Conservation (phyloP, 2,888 invertebrate genomes). For the Timema cristinae region DNA sequence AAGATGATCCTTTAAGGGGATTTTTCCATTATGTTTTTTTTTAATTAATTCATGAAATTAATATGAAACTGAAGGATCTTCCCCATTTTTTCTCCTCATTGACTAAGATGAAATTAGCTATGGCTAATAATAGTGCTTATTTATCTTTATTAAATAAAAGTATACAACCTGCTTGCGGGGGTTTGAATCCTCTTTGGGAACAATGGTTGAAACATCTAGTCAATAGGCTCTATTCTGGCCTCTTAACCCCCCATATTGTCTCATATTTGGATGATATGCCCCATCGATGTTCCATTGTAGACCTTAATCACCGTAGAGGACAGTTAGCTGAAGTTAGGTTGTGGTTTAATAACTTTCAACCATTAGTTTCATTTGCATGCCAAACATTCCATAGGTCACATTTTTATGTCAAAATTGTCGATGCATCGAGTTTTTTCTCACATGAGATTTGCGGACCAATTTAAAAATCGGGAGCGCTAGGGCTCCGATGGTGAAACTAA, state of each 20-base stretch:
- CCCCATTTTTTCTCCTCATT: too few relatives aligned
- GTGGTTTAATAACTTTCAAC: constrained; percentile 2
- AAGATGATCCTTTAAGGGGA: too few relatives aligned
- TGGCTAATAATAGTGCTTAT: constrained; percentile 4
- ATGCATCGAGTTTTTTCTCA: constrained; percentile 29
- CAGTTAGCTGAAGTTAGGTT: neutral
- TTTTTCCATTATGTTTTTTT: too few relatives aligned
- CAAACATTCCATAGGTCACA: constrained; percentile 31
- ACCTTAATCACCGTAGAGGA: constrained; percentile 15
- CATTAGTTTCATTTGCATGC: constrained; percentile 6
- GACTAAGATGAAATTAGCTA: too few relatives aligned
- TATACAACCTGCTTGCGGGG: constrained; percentile 8
- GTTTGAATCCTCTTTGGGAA: neutral
- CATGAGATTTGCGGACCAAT: constrained; percentile 33
- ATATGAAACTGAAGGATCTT: too few relatives aligned
- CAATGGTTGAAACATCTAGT: constrained; percentile 27
- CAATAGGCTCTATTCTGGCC: constrained; percentile 24
- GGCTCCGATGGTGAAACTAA: constrained; percentile 29
- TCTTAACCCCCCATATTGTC: constrained; percentile 20
- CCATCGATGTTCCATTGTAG: constrained; percentile 25
- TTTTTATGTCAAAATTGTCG: constrained; percentile 26
- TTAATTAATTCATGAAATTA: too few relatives aligned
- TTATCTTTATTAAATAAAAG: constrained; percentile 14
- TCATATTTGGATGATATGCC: constrained; percentile 23
- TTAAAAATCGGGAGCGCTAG: constrained; percentile 20